Conservation (phyloP, 2,113 vertebrate species). For the Apistogramma diplotaenia region DNA sequence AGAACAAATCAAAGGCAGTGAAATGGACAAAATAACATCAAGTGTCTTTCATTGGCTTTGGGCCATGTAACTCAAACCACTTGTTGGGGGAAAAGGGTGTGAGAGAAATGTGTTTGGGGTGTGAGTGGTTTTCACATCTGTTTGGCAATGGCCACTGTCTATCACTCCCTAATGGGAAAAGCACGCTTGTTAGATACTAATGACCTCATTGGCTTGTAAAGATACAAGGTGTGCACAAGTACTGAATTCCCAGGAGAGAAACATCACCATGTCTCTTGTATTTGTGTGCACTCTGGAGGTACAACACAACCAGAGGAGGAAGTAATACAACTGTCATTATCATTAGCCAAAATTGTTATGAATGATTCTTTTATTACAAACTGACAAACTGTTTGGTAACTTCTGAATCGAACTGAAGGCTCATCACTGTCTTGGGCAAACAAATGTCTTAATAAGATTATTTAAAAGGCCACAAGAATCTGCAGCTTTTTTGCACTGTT, state of each 20-base stretch:
- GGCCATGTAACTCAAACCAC: slow-evolving; percentile 63
- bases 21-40: slow-evolving; percentile 63
- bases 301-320: slow-evolving; percentile 1
- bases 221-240: slow-evolving; percentile 48
- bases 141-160: slow-evolving; percentile 59
- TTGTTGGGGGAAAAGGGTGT: slow-evolving; percentile 54
- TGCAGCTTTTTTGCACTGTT: background rate
- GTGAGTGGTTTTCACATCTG: slow-evolving; percentile 65
- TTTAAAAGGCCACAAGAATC: background rate
- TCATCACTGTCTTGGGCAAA: background rate
- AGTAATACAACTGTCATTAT: background rate
- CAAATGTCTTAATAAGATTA: background rate
- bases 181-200: slow-evolving; percentile 50
- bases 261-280: slow-evolving; percentile 8
- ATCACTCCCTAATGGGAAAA: slow-evolving; percentile 62
- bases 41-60: slow-evolving; percentile 55
- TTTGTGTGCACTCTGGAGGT: slow-evolving; percentile 15
- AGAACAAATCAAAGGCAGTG: slow-evolving; percentile 55
- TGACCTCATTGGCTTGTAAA: slow-evolving; percentile 52
- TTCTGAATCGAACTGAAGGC: background rate
- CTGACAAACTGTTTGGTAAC: slow-evolving; percentile 1
- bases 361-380: background rate
- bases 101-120: slow-evolving; percentile 51
- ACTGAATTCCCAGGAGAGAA: slow-evolving; percentile 36
- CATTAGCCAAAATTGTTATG: background rate